These are phyloP conservation scores for Alethe diademata DNA, from an alignment of 2,113 vertebrate species.

Conservation along the genomic window DNA sequence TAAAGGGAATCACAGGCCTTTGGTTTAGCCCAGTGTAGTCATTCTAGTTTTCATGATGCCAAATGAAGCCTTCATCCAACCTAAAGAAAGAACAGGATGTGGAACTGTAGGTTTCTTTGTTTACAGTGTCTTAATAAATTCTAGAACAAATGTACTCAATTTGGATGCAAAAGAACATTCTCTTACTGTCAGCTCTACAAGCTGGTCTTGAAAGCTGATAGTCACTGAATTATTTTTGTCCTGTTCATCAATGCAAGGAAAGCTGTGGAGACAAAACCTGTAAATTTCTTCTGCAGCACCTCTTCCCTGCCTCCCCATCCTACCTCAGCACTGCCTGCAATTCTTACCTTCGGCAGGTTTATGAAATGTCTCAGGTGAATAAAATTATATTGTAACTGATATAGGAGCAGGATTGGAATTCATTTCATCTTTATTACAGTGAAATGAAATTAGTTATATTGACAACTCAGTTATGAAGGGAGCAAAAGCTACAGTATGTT, in stretches of 20 bases:
- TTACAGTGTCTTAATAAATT: conserved; percentile 9
- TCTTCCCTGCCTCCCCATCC: background rate
- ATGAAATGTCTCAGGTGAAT: conserved; percentile 38
- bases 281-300: background rate
- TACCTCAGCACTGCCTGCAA: background rate
- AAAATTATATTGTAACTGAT: conserved; percentile 12
- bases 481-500: background rate
- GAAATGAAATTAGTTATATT: conserved; percentile 38
- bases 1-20: background rate
- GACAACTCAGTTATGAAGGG: conserved; percentile 12
- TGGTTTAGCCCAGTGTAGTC: background rate
- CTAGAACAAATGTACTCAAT: conserved; percentile 31
- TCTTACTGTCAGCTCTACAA: conserved; percentile 9
- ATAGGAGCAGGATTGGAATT: background rate
- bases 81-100: conserved; percentile 43
- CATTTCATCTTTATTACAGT: conserved; percentile 14
- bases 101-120: conserved; percentile 32
- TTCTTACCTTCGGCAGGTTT: conserved; percentile 41
- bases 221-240: background rate
- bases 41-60: background rate
- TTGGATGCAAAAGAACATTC: conserved; percentile 41
- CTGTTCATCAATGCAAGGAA: background rate
- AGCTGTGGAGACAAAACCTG: background rate
- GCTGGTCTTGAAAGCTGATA: background rate
- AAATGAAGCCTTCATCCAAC: background rate